Conservation (phyloP, 2,113 vertebrate genomes). For the Lota lota region DNA sequence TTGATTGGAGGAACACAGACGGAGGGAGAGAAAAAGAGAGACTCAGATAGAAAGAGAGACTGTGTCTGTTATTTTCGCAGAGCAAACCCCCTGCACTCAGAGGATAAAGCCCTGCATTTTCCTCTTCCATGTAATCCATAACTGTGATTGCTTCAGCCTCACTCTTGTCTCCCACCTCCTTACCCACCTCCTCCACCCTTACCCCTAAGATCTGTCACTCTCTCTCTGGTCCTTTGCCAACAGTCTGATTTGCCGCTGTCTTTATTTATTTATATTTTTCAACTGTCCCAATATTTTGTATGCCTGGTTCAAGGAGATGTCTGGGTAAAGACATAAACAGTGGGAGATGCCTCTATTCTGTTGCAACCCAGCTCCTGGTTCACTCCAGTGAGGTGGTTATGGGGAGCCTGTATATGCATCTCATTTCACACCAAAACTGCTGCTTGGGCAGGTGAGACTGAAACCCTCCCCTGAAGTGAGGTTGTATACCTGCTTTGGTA, state of each 20-base stretch:
- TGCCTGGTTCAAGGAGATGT: slow-evolving; percentile 9
- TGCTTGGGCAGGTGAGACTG: no score
- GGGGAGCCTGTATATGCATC: no score
- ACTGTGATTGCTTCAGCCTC: slow-evolving; percentile 49
- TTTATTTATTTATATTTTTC: neutral
- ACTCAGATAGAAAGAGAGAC: slow-evolving; percentile 14
- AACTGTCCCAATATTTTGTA: neutral
- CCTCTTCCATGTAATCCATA: slow-evolving; percentile 44
- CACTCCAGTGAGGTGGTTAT: no score
- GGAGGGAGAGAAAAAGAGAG: slow-evolving; percentile 29
- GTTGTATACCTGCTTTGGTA: no score
- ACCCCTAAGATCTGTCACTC: slow-evolving; percentile 5
- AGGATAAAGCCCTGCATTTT: slow-evolving; percentile 38
- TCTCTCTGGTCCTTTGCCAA: slow-evolving; percentile 17
- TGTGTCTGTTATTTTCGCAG: slow-evolving; percentile 11
- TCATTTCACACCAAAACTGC: no score
- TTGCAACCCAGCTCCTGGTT: no score
- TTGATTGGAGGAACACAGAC: slow-evolving; percentile 14
- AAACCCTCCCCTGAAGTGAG: no score
- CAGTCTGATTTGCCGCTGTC: slow-evolving; percentile 10
- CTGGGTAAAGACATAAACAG: slow-evolving; percentile 3
- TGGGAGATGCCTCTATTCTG: no score
- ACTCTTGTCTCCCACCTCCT: slow-evolving; percentile 6
- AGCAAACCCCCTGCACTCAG: slow-evolving; percentile 28
- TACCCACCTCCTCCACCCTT: neutral